A percentile compares a stretch with the other conserved stretches of the same genome.
These are phyloP conservation scores for Diabrotica undecimpunctata DNA, from an alignment of 1,140 invertebrate genomes.

Conservation along the genomic window DNA sequence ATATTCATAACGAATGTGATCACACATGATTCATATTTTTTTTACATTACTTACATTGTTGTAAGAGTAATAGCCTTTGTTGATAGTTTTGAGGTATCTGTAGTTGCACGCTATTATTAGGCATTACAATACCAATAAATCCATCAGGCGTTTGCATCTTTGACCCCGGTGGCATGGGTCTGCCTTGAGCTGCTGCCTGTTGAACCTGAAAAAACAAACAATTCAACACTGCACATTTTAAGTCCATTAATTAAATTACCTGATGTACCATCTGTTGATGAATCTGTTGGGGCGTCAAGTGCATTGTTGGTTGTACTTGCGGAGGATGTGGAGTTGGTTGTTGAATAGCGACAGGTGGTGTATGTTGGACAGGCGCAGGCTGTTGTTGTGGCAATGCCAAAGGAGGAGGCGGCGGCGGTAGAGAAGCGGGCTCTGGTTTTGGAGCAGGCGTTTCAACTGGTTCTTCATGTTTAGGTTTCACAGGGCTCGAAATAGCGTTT, in stretches of 20 bases:
- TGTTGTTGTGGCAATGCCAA: slow-evolving; percentile 30
- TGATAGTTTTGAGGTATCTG: slow-evolving; percentile 56
- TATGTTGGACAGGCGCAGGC: slow-evolving; percentile 15
- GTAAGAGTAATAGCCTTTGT: slow-evolving; percentile 37
- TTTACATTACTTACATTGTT: slow-evolving; percentile 8
- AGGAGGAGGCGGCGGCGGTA: slow-evolving; percentile 27
- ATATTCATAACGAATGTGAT: too few species aligned
- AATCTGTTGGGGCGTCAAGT: slow-evolving; percentile 39
- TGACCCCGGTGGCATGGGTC: slow-evolving; percentile 59
- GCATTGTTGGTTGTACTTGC: slow-evolving; percentile 19
- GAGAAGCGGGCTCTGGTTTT: background rate
- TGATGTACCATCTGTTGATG: slow-evolving; percentile 48
- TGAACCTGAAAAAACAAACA: slow-evolving; percentile 50
- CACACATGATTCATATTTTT: too few species aligned
- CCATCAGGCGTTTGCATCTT: slow-evolving; percentile 59
- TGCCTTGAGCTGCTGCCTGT: slow-evolving; percentile 57
- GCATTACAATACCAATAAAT: slow-evolving; percentile 61
- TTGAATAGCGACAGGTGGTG: background rate
- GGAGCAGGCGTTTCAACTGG: background rate
- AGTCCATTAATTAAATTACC: slow-evolving; percentile 31
- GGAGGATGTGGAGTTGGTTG: slow-evolving; percentile 16
- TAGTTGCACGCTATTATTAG: slow-evolving; percentile 61
- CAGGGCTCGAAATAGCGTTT: slow-evolving; percentile 6
- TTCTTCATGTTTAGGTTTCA: background rate
- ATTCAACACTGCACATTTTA: background rate